phyloP scores from a whole-genome alignment of 1,140 invertebrate species.

The Pseudomyrmex concolor region DNA sequence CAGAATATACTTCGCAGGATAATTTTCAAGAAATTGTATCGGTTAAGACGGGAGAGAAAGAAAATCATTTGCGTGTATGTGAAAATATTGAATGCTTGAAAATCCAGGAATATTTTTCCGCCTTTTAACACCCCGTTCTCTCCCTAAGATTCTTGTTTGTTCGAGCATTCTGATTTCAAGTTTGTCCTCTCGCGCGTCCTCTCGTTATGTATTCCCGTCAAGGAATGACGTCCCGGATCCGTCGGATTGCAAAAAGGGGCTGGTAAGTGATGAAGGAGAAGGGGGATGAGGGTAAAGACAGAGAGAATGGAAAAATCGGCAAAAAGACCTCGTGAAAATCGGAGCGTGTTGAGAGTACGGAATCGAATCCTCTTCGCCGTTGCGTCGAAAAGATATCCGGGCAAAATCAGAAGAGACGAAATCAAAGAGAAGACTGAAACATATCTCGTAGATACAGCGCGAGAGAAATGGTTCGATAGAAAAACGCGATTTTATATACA shows the following conservation, averaged over 20 bases:
- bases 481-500: constrained; percentile 34
- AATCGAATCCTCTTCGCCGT: constrained; percentile 78
- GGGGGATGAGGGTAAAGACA: constrained; percentile 45
- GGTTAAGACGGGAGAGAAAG: constrained; percentile 9
- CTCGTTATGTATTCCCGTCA: constrained; percentile 67
- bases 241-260: constrained; percentile 45
- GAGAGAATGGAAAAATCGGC: constrained; percentile 65
- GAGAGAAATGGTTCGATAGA: constrained; percentile 6
- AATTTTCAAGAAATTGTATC: constrained; percentile 7
- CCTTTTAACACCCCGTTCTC: constrained; percentile 13
- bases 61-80: constrained; percentile 1
- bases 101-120: constrained; percentile 56
- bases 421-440: constrained; percentile 66
- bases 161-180: constrained; percentile 59
- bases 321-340: constrained; percentile 79
- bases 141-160: constrained; percentile 53
- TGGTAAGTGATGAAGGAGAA: constrained; percentile 37
- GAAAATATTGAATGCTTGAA: background rate
- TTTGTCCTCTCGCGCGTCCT: constrained; percentile 65
- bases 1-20: background rate
- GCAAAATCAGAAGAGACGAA: constrained; percentile 54
- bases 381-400: constrained; percentile 34
- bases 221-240: constrained; percentile 49
- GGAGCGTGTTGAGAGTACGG: constrained; percentile 71
- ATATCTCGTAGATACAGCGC: background rate